Evolutionary conservation across 37 sponge, comb jelly and placozoan genomes (phyloP), one percentile per base, ranked within the genome.

Genomic region (Dysidea cf. avara): DNA sequence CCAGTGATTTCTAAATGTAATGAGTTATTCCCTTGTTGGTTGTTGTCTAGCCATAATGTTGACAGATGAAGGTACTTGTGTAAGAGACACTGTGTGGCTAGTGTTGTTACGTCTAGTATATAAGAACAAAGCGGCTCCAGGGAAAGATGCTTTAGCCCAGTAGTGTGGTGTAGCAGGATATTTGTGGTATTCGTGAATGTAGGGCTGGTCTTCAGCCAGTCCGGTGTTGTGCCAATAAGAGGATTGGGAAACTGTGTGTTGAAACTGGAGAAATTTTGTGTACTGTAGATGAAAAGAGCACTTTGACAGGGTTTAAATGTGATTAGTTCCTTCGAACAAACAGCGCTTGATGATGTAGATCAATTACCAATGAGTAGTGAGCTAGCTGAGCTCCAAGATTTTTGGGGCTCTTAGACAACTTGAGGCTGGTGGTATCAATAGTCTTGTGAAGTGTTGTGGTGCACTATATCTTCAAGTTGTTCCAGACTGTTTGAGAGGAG

Each of bases 1-100:
- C n/a, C n/a, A n/a, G n/a, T 57, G 6, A 74, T 59, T 37, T 25
- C 3, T 7, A 71, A 33, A 28, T 18, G 75, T 7, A 74, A 74
- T 49, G 48, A 43, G 75, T 34, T 74, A 50, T 74, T 74, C 31
- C 14, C 36, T 46, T 37, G 26, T 14, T 74, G 75, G 75, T 25
- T 71, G 58, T 56, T 18, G 26, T 30, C 72, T 30, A 18, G 36
- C 14, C 33, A 35, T n/a, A 49, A 68, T 53, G 28, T 26, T 54
- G 57, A 54, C 16, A 71, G 72, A 21, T 34, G 55, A 40, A 71
- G 72, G 57, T 71, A 71, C 55, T 56, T 71, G 25, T 37, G 7
- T 71, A 56, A 71, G 54, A 25, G 56, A 54, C 53, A 57, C 21
- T 56, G 26, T 55, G 72, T 71, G 72, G 33, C 56, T 34, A 71